Evolutionary conservation across 2,797 vertebrate genomes (phyloP), one percentile per base, ranked within the genome.

Genomic region (Spea hammondii): DNA sequence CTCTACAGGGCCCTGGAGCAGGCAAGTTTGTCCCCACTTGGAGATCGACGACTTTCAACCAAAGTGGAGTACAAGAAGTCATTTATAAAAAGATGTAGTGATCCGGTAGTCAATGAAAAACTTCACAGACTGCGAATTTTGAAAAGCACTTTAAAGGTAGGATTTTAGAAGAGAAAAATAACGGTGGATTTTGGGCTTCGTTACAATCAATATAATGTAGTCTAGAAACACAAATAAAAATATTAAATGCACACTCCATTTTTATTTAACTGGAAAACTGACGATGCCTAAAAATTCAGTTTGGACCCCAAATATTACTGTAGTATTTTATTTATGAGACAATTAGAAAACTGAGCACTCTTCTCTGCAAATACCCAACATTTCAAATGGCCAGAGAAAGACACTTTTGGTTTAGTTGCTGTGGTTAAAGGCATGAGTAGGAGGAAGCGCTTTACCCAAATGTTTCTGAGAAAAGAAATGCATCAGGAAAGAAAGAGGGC

Each of bases 101-200:
- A 99, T 91, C 97, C 97, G 82, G 92, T 95, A 90, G 94, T 98
- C 89, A 99, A 99, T 88, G 96, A 99, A 78, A 96, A 95, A 64
- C 93, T 99, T 82, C 97, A 99, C 87, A 94, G 93, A 86, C 95
- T 99, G 79, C 93, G 97, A 89, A 97, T 99, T 88, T 94, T 99
- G 85, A 95, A 95, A 90, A 99, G 97, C 93, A 98, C 96, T 84
- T 94, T 99, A 89, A 99, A 99, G 96, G 97, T 98, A 89, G 84
- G 85, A 75, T 76, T 77, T 86, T 79, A 64, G 85, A 83, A 84
- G 71, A 17, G 14, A 79, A 12, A 51, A 50, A n/a, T 44, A 32
- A 59, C 60, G 65, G 66, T 32, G 8, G 10, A 72, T 45, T 32
- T 59, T 71, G 67, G 68, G 14, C 55, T 9, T 59, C 55, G 6